phyloP scores from a whole-genome alignment of 2,797 vertebrate species.

The Acanthiza pusilla region DNA sequence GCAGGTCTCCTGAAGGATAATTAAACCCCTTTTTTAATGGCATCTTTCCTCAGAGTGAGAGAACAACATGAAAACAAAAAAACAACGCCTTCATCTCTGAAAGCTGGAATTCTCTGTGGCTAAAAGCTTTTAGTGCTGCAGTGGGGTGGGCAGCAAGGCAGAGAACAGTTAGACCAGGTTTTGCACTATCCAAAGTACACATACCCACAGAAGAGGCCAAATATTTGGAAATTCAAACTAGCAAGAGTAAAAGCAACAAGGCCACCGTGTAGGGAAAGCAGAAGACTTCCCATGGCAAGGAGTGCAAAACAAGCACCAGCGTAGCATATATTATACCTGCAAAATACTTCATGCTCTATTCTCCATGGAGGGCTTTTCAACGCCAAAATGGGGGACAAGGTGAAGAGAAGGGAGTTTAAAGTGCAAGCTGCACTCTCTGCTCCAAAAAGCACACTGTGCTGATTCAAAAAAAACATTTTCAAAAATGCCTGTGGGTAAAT shows the following conservation, averaged over 20 bases:
- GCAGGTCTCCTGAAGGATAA: neutral
- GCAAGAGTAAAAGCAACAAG: neutral
- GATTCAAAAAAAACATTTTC: constrained; percentile 74
- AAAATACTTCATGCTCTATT: neutral
- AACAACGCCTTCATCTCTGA: neutral
- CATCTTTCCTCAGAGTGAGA: neutral
- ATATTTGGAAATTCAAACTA: neutral
- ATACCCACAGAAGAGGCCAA: neutral
- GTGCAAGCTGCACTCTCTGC: constrained; percentile 64
- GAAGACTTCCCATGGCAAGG: neutral
- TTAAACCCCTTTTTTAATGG: neutral
- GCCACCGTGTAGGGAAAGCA: neutral
- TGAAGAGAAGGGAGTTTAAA: constrained; percentile 39
- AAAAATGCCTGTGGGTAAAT: constrained; percentile 82
- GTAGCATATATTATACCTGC: neutral
- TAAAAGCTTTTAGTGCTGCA: neutral
- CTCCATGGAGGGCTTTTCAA: constrained; percentile 20
- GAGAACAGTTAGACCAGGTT: neutral
- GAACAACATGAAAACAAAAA: neutral
- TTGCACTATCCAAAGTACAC: neutral
- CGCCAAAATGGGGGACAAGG: constrained; percentile 20
- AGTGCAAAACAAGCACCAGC: neutral
- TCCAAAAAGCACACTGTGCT: constrained; percentile 77
- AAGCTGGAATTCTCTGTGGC: neutral
- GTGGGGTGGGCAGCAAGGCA: neutral